phyloP scores from a whole-genome alignment of 2,888 invertebrate species.

The Trissolcus brochymenae region DNA sequence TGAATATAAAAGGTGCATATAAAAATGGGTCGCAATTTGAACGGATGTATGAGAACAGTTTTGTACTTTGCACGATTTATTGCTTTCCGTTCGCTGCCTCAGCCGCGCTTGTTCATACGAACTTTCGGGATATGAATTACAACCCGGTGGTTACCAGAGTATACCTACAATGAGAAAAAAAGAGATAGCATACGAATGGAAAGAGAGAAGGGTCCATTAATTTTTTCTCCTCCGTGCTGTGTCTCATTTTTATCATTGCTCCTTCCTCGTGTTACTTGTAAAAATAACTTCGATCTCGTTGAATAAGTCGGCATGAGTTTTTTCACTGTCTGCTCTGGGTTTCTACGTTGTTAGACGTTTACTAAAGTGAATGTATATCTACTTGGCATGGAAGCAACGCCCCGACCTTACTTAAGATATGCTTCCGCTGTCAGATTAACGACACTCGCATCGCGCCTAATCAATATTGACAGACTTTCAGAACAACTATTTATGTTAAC shows the following conservation, averaged over 20 bases:
- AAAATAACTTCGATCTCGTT: slow-evolving; percentile 64
- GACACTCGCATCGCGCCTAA: slow-evolving; percentile 8
- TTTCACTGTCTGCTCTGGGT: slow-evolving; percentile 31
- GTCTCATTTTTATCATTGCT: slow-evolving; percentile 57
- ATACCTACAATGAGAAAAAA: slow-evolving; percentile 40
- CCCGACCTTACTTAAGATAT: slow-evolving; percentile 21
- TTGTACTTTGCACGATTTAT: slow-evolving; percentile 55
- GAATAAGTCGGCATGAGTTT: slow-evolving; percentile 32
- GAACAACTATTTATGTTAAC: neutral
- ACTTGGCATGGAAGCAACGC: neutral
- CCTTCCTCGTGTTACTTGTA: slow-evolving; percentile 49
- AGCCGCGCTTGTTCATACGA: slow-evolving; percentile 51
- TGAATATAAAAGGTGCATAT: slow-evolving; percentile 37
- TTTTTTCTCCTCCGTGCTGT: slow-evolving; percentile 46
- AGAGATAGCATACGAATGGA: slow-evolving; percentile 16
- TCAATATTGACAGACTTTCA: slow-evolving; percentile 7
- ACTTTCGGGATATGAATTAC: slow-evolving; percentile 58
- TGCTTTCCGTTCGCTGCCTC: slow-evolving; percentile 56
- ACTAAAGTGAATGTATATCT: slow-evolving; percentile 27
- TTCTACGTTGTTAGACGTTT: slow-evolving; percentile 36
- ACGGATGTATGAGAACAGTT: slow-evolving; percentile 50
- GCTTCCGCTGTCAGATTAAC: slow-evolving; percentile 32
- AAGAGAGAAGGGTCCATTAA: slow-evolving; percentile 54
- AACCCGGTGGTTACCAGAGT: slow-evolving; percentile 46
- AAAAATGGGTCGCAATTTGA: slow-evolving; percentile 52